Evolutionary conservation across 2,113 vertebrate species (phyloP).

Genomic region (Elephas maximus): DNA sequence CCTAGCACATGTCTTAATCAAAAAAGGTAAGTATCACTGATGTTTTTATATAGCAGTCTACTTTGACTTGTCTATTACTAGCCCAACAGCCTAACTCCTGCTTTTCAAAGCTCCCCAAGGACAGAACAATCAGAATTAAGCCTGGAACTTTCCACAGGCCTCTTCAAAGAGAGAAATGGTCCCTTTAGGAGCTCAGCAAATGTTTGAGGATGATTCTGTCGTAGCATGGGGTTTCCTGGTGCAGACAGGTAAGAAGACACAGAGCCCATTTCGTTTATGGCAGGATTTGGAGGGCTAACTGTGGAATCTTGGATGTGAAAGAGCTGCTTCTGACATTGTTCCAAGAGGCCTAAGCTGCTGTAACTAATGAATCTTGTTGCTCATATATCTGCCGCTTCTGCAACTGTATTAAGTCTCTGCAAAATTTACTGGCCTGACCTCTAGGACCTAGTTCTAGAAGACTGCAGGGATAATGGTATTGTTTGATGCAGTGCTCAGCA

Average conservation of each 20-base stretch:
- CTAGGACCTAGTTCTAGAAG: slow-evolving; percentile 43
- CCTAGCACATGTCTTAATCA: neutral
- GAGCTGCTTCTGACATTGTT: slow-evolving; percentile 65
- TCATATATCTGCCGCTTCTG: neutral
- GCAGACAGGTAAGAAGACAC: neutral
- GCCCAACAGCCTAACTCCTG: neutral
- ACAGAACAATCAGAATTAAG: neutral
- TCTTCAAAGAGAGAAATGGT: neutral
- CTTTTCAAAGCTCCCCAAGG: neutral
- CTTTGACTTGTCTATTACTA: neutral
- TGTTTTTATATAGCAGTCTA: neutral
- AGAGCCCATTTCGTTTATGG: neutral
- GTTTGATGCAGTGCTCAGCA: slow-evolving; percentile 28
- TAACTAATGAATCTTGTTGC: slow-evolving; percentile 62
- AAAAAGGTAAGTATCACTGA: neutral
- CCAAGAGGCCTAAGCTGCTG: neutral
- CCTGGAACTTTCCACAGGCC: neutral
- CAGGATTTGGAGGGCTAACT: neutral
- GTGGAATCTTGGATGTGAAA: neutral
- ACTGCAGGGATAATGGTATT: slow-evolving; percentile 28
- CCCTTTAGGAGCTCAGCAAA: neutral
- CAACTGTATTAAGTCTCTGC: slow-evolving; percentile 60
- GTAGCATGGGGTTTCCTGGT: neutral
- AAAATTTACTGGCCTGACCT: slow-evolving; percentile 49
- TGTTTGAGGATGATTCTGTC: neutral